phyloP scores from a whole-genome alignment of 2,113 vertebrate genomes.

The Phoenicopterus ruber region DNA sequence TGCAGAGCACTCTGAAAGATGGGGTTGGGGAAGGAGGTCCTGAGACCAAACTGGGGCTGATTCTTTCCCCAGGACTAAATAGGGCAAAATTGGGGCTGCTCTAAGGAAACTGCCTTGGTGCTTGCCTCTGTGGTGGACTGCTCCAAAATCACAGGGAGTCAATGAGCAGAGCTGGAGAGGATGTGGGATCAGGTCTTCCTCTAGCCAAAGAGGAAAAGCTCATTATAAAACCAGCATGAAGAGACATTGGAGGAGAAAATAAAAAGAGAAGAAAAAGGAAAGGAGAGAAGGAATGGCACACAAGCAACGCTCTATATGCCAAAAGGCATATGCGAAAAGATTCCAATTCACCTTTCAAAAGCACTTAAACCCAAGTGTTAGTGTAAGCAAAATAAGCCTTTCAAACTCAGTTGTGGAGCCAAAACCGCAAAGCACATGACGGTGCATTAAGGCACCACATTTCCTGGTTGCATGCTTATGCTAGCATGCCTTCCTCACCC shows the following conservation, averaged over 20 bases:
- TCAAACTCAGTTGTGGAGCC: background rate
- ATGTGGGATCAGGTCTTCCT: background rate
- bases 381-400: background rate
- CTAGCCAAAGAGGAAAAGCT: background rate
- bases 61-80: background rate
- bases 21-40: background rate
- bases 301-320: background rate
- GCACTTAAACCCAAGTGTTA: background rate
- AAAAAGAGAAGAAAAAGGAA: background rate
- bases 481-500: slow-evolving; percentile 63
- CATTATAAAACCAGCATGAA: background rate
- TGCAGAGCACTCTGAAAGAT: background rate
- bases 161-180: background rate
- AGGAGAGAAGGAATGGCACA: background rate
- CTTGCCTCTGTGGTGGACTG: background rate
- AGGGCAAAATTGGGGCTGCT: background rate
- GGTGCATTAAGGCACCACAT: background rate
- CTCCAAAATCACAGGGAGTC: background rate
- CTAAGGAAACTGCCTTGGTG: background rate
- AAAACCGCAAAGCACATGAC: background rate
- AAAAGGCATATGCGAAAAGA: background rate
- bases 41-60: background rate
- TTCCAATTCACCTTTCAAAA: background rate
- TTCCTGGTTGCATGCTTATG: slow-evolving; percentile 30
- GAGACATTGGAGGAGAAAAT: background rate